Evolutionary conservation across 1,140 invertebrate species (phyloP).

Genomic region (Stegodyphus mimosarum): DNA sequence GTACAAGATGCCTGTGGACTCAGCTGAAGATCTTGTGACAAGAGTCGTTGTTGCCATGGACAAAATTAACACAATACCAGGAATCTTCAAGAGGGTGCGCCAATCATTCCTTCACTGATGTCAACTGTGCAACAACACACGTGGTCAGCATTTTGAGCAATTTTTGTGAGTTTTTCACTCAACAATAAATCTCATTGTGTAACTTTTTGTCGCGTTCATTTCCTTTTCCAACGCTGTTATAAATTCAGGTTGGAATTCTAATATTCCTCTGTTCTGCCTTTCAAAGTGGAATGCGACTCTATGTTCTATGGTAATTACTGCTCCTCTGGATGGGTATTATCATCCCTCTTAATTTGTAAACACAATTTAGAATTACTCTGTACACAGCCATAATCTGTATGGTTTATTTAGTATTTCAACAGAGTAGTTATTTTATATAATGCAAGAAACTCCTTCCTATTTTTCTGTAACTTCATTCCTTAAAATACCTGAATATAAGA

Average conservation of each 20-base stretch:
- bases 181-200: not conserved
- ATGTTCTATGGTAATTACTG: not conserved
- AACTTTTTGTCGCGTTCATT: not conserved
- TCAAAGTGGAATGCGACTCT: not conserved
- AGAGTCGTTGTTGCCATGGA: not conserved
- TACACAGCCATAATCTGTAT: no score
- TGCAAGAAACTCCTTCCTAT: no score
- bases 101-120: not conserved
- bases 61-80: not conserved
- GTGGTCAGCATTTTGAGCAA: not conserved
- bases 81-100: not conserved
- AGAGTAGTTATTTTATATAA: no score
- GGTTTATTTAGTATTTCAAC: no score
- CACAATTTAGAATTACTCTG: no score
- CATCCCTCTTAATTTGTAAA: no score
- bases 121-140: not conserved
- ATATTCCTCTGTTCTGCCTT: not conserved
- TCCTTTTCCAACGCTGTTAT: not conserved
- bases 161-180: not conserved
- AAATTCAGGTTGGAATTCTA: conserved; percentile 4
- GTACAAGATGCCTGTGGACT: conserved; percentile 6
- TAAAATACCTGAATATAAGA: no score
- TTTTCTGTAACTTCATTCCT: no score
- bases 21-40: not conserved
- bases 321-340: not conserved